Base-by-base conservation (phyloP, 2,113 vertebrate genomes). In the Carassius auratus region DNA sequence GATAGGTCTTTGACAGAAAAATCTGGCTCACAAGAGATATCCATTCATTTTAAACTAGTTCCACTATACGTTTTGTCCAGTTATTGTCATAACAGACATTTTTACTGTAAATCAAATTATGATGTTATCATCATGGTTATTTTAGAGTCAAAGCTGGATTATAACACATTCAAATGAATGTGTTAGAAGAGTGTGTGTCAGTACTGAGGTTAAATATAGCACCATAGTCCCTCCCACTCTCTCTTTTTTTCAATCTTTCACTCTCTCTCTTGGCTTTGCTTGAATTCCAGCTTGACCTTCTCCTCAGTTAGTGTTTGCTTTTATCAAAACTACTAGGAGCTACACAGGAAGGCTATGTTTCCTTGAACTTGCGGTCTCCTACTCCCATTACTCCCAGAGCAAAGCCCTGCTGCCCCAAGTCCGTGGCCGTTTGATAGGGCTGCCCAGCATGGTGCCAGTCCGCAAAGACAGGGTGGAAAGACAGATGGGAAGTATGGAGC, bases 231-330 rank as follows among this genome's bases (percentile, higher is more conserved):
- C 75, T 66, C 62, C 45, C 52, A 30, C 74, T 42, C 81, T 87
- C 68, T 75, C 36, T 69, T 36, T 30, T 85, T 61, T 69, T 45
- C 57, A 61, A 61, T n/a, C 66, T 38, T 45, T 64, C 30, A 12
- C 26, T 45, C 68, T 50, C 52, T 93, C 93, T 93, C 90, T 75
- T 91, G 91, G 92, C 93, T 92, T 93, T 95, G 96, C 96, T 97
- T 96, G 97, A 98, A 97, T 97, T 96, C 95, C 94, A 93, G 89
- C 91, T 88, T 91, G 92, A 93, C 93, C 91, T 92, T 94, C 92
- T 92, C 92, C 89, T 92, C 92, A 92, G 94, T 92, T 92, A 93
- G 90, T 92, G 89, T 90, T 92, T 91, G 87, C 87, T 91, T 94
- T 87, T 92, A 94, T 93, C 93, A 33, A 89, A 93, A 90, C 93